A percentile compares a stretch with the other conserved stretches of the same genome.
phyloP scores from a whole-genome alignment of 2,797 vertebrate species.

The Anomalospiza imberbis region DNA sequence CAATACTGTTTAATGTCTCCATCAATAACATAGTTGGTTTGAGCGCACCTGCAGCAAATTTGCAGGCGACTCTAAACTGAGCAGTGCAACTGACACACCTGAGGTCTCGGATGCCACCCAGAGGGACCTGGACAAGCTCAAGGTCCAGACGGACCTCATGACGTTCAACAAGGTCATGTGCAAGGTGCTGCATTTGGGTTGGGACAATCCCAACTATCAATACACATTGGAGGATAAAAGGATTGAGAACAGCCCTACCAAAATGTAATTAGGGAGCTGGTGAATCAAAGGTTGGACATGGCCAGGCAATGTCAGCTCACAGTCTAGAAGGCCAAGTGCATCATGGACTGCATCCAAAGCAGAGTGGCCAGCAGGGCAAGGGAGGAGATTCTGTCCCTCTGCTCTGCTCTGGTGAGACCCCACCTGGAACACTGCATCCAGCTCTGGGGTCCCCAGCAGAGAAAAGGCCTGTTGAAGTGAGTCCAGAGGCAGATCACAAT shows the following conservation, averaged over 20 bases:
- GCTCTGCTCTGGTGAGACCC: background rate
- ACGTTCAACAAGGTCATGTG: background rate
- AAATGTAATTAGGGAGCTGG: background rate
- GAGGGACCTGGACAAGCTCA: background rate
- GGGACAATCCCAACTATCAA: background rate
- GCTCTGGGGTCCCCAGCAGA: background rate
- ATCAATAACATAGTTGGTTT: background rate
- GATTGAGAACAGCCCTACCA: background rate
- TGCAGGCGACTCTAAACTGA: background rate
- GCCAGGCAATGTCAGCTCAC: background rate
- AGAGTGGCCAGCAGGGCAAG: background rate
- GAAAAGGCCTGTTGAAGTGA: fast-evolving
- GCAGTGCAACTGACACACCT: background rate
- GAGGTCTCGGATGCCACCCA: background rate
- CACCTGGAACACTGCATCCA: background rate
- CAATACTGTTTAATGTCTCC: background rate
- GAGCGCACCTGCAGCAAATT: background rate
- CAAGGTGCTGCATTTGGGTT: background rate
- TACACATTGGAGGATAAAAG: background rate
- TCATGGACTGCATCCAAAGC: background rate
- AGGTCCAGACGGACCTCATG: background rate
- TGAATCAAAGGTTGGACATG: background rate
- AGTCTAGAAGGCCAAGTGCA: background rate
- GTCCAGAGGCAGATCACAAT: no score
- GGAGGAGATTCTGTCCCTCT: background rate